Evolutionary conservation across 2,888 invertebrate genomes (phyloP), one percentile per base, ranked within the genome.

Genomic region (Corythucha ciliata): DNA sequence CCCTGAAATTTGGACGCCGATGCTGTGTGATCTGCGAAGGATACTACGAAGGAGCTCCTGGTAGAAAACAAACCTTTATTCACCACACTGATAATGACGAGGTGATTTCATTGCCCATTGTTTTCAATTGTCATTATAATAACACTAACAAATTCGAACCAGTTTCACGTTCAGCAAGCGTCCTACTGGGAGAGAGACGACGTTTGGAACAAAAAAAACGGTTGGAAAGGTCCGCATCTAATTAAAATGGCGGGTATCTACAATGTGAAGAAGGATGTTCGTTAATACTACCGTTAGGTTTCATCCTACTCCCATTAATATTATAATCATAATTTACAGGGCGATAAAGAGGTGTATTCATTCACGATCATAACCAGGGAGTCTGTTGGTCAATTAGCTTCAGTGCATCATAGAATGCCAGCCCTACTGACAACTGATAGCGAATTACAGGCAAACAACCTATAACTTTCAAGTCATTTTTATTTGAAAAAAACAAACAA

Each of bases 31-130:
- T 87, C 10, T 80, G 79, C 55, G 86, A 89, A 69, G 89, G 90
- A 45, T 89, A 80, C 64, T 85, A 84, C 64, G 85, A 86, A 68
- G 86, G 85, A n/a, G n/a, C n/a, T n/a, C n/a, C n/a, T n/a, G n/a
- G n/a, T n/a, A n/a, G n/a, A n/a, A n/a, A n/a, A n/a, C n/a, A n/a
- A n/a, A n/a, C n/a, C n/a, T n/a, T n/a, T n/a, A n/a, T n/a, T n/a
- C n/a, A n/a, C n/a, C n/a, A n/a, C n/a, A n/a, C n/a, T n/a, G n/a
- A n/a, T n/a, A n/a, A n/a, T n/a, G n/a, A n/a, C n/a, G n/a, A n/a
- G n/a, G n/a, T n/a, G n/a, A n/a, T n/a, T n/a, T n/a, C n/a, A n/a
- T n/a, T n/a, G n/a, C n/a, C n/a, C n/a, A n/a, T n/a, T n/a, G n/a
- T n/a, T n/a, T n/a, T n/a, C n/a, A n/a, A n/a, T n/a, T n/a, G n/a